Percentiles rank a stretch among this genome's conserved stretches.
Evolutionary conservation across 2,888 invertebrate genomes (phyloP).

Genomic region (Anthophora plumipes): DNA sequence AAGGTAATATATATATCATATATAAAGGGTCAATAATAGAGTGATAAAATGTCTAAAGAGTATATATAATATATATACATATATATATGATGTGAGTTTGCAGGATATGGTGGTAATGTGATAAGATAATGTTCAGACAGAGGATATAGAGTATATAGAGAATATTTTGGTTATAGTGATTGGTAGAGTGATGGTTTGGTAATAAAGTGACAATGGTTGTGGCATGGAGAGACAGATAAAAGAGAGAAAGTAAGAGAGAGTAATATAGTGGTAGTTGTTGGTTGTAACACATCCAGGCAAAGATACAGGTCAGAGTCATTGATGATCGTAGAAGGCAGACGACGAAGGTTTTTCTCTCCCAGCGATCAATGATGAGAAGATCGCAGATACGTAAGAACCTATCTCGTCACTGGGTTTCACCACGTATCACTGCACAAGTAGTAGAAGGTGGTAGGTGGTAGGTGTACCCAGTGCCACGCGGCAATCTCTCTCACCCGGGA

Average conservation of each 20-base stretch:
- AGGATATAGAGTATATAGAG: no score
- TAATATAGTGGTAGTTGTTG: conserved; percentile 29
- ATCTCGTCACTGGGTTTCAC: conserved; percentile 75
- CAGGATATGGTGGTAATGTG: no score
- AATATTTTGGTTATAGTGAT: no score
- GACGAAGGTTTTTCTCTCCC: conserved; percentile 60
- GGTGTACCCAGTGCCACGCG: conserved; percentile 75
- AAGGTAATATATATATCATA: conserved; percentile 12
- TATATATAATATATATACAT: no score
- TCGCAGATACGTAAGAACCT: conserved; percentile 73
- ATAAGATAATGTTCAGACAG: no score
- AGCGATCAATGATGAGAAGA: conserved; percentile 70
- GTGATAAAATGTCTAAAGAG: conserved; percentile 21
- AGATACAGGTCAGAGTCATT: conserved; percentile 68
- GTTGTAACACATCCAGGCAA: conserved; percentile 59
- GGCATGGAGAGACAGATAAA: not conserved
- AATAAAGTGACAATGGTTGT: not conserved
- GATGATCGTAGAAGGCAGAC: conserved; percentile 65
- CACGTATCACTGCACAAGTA: conserved; percentile 75
- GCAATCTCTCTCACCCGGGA: conserved; percentile 77
- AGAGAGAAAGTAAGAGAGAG: conserved; percentile 15
- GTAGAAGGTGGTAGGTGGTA: conserved; percentile 75
- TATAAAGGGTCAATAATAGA: conserved; percentile 14
- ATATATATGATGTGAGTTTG: no score
- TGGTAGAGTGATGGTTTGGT: no score